Base-by-base conservation (phyloP, 2,888 invertebrate genomes). In the Diabrotica balteata region DNA sequence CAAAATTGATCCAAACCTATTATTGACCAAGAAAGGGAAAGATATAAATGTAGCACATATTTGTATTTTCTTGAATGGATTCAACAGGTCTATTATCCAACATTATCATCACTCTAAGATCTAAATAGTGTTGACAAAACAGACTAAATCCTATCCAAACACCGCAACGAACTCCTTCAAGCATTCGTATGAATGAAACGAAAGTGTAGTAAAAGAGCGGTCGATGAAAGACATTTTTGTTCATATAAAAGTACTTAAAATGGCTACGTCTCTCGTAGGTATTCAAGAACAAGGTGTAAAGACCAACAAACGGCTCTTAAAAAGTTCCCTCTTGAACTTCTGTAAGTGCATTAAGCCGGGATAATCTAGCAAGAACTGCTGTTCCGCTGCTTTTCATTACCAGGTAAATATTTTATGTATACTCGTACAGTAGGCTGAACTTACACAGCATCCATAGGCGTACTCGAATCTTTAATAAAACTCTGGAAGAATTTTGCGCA, bases 301-400 rank as follows among this genome's bases (percentile, higher is more conserved):
- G 59, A 62, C 65, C 45, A 64, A 71, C 68, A 66, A 71, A 71
- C 59, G 57, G 42, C 50, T 61, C 59, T 58, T 54, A 58, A 66
- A 67, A 62, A 49, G 44, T 59, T 65, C 62, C 51, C 65, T 64
- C 67, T 71, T 64, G 49, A 69, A 69, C 62, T 62, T 59, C 54
- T 67, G 63, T 67, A 64, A 71, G 71, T 72, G 72, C 64, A 72
- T 63, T 72, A 72, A 72, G 72, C 72, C 53, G 66, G 68, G 72
- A 70, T 70, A 68, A 72, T 68, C 69, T 63, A 58, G 59, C 63
- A 55, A 67, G 44, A 55, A 57, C 54, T 49, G 47, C 55, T 57
- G 47, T 17, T 61, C 44, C 53, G 51, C 61, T 59, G 51, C 59
- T 51, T 68, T 70, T 69, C 69, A 67, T 54, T 17, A 45, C 49